phyloP scores from a whole-genome alignment of 2,113 vertebrate genomes.

The Tiliqua scincoides region DNA sequence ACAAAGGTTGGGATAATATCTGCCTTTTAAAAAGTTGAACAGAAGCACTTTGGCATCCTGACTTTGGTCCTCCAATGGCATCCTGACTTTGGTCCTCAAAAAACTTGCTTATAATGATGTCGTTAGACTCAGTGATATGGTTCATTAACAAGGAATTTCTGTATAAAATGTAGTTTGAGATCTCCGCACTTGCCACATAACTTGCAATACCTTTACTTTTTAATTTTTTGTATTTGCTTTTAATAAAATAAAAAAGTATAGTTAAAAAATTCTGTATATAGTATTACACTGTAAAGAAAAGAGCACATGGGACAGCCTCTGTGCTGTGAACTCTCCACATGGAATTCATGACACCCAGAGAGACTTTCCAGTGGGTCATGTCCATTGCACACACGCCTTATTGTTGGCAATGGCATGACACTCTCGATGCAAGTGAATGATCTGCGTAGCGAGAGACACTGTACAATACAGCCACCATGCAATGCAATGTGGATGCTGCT shows the following conservation, averaged over 20 bases:
- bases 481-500: neutral
- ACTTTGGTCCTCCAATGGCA: neutral
- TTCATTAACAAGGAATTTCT: neutral
- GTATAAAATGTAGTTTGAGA: too few species aligned
- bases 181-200: too few species aligned
- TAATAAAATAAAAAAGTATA: too few species aligned
- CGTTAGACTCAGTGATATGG: neutral
- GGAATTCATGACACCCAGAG: neutral
- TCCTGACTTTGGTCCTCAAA: neutral
- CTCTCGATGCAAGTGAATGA: neutral
- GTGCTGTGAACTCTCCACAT: neutral
- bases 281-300: neutral
- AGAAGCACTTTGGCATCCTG: neutral
- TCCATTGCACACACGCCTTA: neutral
- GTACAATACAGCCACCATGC: neutral
- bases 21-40: too few species aligned
- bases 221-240: too few species aligned
- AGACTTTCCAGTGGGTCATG: neutral
- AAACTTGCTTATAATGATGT: neutral
- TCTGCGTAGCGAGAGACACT: neutral
- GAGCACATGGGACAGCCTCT: neutral
- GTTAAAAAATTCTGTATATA: too few species aligned
- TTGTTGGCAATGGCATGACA: neutral
- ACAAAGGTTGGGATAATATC: neutral
- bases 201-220: too few species aligned